phyloP scores from a whole-genome alignment of 2,888 invertebrate genomes.

The Lutraria lutraria region DNA sequence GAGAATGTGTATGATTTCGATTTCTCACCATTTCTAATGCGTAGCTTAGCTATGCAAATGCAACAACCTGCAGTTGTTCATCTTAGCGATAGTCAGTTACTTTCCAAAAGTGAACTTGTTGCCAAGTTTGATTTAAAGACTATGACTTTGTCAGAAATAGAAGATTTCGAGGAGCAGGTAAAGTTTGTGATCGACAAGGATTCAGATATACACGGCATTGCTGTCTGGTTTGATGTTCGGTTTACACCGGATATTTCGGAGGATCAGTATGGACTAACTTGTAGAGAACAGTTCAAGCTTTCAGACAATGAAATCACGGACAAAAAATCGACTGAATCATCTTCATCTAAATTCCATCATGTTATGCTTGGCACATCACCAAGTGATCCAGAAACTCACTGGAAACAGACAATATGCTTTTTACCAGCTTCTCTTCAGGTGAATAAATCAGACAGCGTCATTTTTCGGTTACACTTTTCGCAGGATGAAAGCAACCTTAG shows the following conservation, averaged over 20 bases:
- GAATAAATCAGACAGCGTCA: conserved; percentile 89
- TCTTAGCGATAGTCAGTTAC: conserved; percentile 74
- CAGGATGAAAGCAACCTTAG: conserved; percentile 78
- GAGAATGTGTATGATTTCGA: conserved; percentile 85
- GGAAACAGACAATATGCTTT: conserved; percentile 97
- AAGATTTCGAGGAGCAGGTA: conserved; percentile 72
- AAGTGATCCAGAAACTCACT: conserved; percentile 92
- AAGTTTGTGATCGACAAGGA: conserved; percentile 76
- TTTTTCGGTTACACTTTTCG: conserved; percentile 75
- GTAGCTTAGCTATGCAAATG: conserved; percentile 71
- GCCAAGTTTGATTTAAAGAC: conserved; percentile 81
- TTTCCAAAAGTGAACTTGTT: conserved; percentile 78
- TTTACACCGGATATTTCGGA: conserved; percentile 70
- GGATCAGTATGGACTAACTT: conserved; percentile 28
- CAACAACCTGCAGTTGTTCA: conserved; percentile 78
- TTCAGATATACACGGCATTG: conserved; percentile 84
- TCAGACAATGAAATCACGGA: background rate
- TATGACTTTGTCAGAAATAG: conserved; percentile 78
- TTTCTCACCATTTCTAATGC: conserved; percentile 80
- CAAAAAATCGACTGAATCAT: conserved; percentile 20
- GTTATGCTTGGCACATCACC: conserved; percentile 94
- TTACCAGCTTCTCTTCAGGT: conserved; percentile 92
- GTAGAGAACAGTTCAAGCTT: conserved; percentile 4
- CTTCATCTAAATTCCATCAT: conserved; percentile 74
- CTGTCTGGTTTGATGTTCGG: conserved; percentile 85